Base-by-base conservation (phyloP, 2,797 vertebrate genomes). In the Gymnoscopelus microlampas region DNA sequence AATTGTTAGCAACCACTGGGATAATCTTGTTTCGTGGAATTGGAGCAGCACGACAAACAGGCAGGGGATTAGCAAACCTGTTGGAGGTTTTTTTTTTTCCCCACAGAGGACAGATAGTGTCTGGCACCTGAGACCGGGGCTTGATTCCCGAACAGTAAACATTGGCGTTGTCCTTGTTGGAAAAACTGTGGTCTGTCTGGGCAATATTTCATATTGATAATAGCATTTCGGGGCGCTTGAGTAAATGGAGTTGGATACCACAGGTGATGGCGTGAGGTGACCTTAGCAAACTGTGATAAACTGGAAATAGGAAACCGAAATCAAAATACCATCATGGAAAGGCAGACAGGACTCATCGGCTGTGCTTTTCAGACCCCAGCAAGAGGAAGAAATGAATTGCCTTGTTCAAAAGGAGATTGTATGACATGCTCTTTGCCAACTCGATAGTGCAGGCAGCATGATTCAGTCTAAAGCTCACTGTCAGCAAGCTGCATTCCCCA, bases 211-310 rank as follows among this genome's bases (percentile, higher is more conserved):
- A 91, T 91, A 92, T 91, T 88, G 90, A 93, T 93, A 93, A 94
- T 92, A 92, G 89, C 86, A 85, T 92, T 91, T 86, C 81, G 57
- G 87, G 80, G 80, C 35, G 79, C 88, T 87, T 81, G 81, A 92
- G 92, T 90, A 93, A 94, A 94, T 93, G 91, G 92, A 94, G 89
- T 88, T 85, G 92, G 91, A 91, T 94, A 88, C 87, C 79, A 85
- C 85, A 89, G 93, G 91, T 93, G 92, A 92, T 80, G 85, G 90
- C 85, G 79, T 87, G 89, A 85, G 91, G 90, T 94, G 93, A 94
- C 94, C 93, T 94, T 94, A 94, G 94, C 93, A 94, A 91, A 92
- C 90, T 83, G 90, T 91, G 92, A 94, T 94, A 92, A 94, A 93
- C 89, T 91, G 92, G 92, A 95, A 94, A 94, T 94, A 85, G 90